These are phyloP conservation scores for Nyctibius bracteatus DNA, from an alignment of 2,113 vertebrate species.

Conservation along the genomic window DNA sequence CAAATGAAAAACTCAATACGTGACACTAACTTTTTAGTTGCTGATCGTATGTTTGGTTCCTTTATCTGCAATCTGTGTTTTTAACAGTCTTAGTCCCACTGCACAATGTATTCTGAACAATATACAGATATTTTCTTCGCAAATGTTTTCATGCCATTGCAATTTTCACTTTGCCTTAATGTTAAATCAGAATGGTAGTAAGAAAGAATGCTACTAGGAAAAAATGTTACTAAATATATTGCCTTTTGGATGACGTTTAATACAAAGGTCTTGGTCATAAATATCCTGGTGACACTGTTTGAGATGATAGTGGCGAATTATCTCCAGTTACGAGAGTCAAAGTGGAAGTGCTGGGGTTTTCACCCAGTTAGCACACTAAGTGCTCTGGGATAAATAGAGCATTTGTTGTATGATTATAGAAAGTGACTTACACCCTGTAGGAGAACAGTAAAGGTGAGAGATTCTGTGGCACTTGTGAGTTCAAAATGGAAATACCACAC, in stretches of 20 bases:
- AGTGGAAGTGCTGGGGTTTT: neutral
- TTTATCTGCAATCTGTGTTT: neutral
- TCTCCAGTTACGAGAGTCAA: neutral
- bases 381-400: neutral
- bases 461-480: neutral
- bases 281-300: neutral
- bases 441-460: neutral
- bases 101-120: neutral
- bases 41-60: neutral
- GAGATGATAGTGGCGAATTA: neutral
- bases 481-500: neutral
- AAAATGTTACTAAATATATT: neutral
- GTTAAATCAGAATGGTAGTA: neutral
- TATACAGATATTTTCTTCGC: neutral
- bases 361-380: neutral
- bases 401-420: neutral
- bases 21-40: neutral
- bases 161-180: neutral
- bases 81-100: neutral
- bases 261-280: neutral
- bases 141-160: neutral
- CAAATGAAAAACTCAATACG: neutral
- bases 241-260: neutral
- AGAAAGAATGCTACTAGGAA: neutral
- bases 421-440: neutral